A percentile compares a stretch with the other conserved stretches of the same genome.
These are phyloP conservation scores for Eurystomus glaucurus DNA, from an alignment of 2,797 vertebrate species.

Conservation along the genomic window DNA sequence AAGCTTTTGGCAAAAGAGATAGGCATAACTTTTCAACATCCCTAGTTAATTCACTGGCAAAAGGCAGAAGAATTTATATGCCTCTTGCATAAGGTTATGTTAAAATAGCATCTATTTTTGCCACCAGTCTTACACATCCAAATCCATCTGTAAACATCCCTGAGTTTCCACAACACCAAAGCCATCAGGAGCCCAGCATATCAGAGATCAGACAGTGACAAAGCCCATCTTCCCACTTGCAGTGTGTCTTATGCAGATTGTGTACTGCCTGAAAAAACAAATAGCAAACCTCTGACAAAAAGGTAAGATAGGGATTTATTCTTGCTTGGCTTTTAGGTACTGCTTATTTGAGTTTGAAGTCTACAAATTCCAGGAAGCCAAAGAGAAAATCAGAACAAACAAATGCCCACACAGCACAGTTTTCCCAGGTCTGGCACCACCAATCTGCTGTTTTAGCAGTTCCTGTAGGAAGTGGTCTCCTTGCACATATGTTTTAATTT, in stretches of 20 bases:
- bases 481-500: background rate
- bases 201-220: background rate
- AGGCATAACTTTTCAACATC: background rate
- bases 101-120: constrained; percentile 53
- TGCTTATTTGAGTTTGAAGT: constrained; percentile 32
- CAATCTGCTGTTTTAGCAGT: background rate
- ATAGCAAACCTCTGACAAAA: constrained; percentile 40
- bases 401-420: background rate
- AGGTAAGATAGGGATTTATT: background rate
- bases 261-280: constrained; percentile 28
- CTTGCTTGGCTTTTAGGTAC: constrained; percentile 25
- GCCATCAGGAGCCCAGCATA: background rate
- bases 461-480: background rate
- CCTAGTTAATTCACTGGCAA: constrained; percentile 5
- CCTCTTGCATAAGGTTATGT: background rate
- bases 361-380: constrained; percentile 62
- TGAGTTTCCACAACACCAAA: background rate
- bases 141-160: constrained; percentile 54
- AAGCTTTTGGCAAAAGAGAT: background rate
- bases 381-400: constrained; percentile 42
- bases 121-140: background rate
- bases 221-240: constrained; percentile 6
- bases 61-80: background rate
- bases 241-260: constrained; percentile 36
- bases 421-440: background rate